A percentile compares a stretch with the other conserved stretches of the same genome.
Evolutionary conservation across 2,797 vertebrate species (phyloP).

Genomic region (Anolis apletophallus): DNA sequence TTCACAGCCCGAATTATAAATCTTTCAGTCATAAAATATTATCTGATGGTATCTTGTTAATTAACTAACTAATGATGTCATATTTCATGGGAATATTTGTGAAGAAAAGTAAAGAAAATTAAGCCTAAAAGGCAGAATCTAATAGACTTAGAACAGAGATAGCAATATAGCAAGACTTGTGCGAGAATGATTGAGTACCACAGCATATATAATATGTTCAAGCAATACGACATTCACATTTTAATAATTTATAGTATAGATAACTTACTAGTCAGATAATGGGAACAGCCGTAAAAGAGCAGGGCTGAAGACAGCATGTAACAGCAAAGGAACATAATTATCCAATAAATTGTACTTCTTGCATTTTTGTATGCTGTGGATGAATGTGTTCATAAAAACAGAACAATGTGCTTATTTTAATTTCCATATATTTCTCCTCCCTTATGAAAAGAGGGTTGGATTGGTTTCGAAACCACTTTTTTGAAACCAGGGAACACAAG

Average conservation of each 20-base stretch:
- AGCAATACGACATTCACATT: slow-evolving; percentile 13
- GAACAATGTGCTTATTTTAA: slow-evolving; percentile 37
- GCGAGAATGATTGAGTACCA: slow-evolving; percentile 42
- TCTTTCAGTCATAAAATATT: slow-evolving; percentile 38
- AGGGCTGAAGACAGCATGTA: slow-evolving; percentile 49
- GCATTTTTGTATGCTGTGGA: neutral
- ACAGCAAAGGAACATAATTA: slow-evolving; percentile 33
- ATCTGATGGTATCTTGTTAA: slow-evolving; percentile 30
- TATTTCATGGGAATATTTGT: slow-evolving; percentile 31
- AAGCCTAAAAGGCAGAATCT: slow-evolving; percentile 18
- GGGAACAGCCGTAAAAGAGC: slow-evolving; percentile 44
- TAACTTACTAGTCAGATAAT: slow-evolving; percentile 41
- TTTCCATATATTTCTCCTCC: slow-evolving; percentile 38
- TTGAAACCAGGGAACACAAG: slow-evolving; percentile 23
- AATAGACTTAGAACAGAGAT: slow-evolving; percentile 34
- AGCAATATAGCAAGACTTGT: slow-evolving; percentile 34
- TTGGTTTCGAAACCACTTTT: slow-evolving; percentile 22
- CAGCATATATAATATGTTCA: slow-evolving; percentile 39
- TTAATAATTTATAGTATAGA: slow-evolving; percentile 50
- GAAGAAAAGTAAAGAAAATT: slow-evolving; percentile 38
- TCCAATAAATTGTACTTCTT: slow-evolving; percentile 33
- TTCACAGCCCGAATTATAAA: slow-evolving; percentile 5
- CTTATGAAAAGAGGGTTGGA: slow-evolving; percentile 6
- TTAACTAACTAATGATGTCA: slow-evolving; percentile 42
- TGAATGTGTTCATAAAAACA: slow-evolving; percentile 37